Percentiles rank a stretch among this genome's conserved stretches.
phyloP scores from a whole-genome alignment of 2,797 vertebrate species.

The Etheostoma perlongum region DNA sequence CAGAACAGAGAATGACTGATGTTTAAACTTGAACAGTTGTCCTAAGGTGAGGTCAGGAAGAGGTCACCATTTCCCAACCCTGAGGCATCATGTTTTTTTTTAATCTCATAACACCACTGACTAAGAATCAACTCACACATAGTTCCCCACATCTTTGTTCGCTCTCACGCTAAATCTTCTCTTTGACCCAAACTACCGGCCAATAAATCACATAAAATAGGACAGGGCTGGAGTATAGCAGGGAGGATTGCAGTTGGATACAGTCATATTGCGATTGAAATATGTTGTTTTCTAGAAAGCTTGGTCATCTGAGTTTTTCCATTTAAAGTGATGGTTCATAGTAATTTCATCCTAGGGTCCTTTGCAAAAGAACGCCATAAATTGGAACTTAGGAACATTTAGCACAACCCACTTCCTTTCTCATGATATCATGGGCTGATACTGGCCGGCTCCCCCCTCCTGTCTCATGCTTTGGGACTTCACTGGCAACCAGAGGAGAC shows the following conservation, averaged over 20 bases:
- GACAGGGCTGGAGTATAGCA: constrained; percentile 31
- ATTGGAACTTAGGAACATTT: constrained; percentile 59
- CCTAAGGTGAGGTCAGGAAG: constrained; percentile 34
- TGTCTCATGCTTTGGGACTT: constrained; percentile 59
- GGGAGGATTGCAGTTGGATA: constrained; percentile 50
- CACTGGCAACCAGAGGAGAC: constrained; percentile 50
- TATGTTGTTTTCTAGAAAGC: constrained; percentile 60
- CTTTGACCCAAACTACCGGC: constrained; percentile 34
- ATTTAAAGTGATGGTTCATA: constrained; percentile 13
- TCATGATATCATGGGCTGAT: constrained; percentile 76
- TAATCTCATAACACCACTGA: neutral
- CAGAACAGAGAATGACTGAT: constrained; percentile 51
- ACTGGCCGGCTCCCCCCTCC: constrained; percentile 59
- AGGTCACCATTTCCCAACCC: constrained; percentile 27
- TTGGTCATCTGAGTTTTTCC: constrained; percentile 54
- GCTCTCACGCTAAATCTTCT: neutral
- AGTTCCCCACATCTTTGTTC: neutral
- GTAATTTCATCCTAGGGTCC: too few relatives aligned
- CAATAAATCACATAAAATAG: constrained; percentile 39
- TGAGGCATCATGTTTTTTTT: constrained; percentile 1
- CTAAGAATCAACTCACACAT: neutral
- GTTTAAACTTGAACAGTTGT: constrained; percentile 48
- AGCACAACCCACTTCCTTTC: constrained; percentile 73
- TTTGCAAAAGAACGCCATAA: constrained; percentile 47
- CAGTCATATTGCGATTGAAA: constrained; percentile 68